Evolutionary conservation across 2,888 invertebrate species (phyloP), one percentile per base, ranked within the genome.

Genomic region (Cacoxenus indagator): DNA sequence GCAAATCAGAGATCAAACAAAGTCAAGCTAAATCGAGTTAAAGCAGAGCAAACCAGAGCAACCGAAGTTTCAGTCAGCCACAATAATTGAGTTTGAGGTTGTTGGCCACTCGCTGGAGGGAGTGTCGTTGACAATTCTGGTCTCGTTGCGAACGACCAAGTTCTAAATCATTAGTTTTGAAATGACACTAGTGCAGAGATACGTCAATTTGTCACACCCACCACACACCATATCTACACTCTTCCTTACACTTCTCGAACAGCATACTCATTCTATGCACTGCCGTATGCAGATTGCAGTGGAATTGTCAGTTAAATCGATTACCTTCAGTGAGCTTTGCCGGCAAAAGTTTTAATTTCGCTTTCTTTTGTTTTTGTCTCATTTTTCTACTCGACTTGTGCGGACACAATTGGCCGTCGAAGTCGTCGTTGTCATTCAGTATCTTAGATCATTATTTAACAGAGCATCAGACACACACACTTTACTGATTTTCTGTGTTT

Each of bases 381-480:
- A 43, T n/a, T n/a, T n/a, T 29, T 43, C 24, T 57, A 45, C 27
- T 37, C 37, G 17, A 37, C 17, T 54, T 45, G 45, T 17, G 46
- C 51, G 46, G 64, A 68, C 8, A 81, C 84, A 81, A 79, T 84
- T 82, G 37, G 43, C 24, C 4, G 24, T 55, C 24, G 14, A 55
- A 26, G 51, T 22, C 11, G 51, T 27, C 55, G 45, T 62, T 62
- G 83, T 81, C 83, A 69, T 75, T 78, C 79, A 78, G 76, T 77
- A 71, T 78, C 79, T 82, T 78, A 82, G 82, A 82, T 80, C 83
- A 78, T 78, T 82, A 77, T 75, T 72, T 82, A 84, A 80, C 81
- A 78, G 77, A 81, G 75, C 51, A 22, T 75, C 72, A 65, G 65
- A 27, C 57, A 65, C 65, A 29, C 61, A 43, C 31, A 9, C 31